Evolutionary conservation across 2,888 invertebrate genomes (phyloP), one percentile per base, ranked within the genome.

Genomic region (Scelioninae gen. 1): DNA sequence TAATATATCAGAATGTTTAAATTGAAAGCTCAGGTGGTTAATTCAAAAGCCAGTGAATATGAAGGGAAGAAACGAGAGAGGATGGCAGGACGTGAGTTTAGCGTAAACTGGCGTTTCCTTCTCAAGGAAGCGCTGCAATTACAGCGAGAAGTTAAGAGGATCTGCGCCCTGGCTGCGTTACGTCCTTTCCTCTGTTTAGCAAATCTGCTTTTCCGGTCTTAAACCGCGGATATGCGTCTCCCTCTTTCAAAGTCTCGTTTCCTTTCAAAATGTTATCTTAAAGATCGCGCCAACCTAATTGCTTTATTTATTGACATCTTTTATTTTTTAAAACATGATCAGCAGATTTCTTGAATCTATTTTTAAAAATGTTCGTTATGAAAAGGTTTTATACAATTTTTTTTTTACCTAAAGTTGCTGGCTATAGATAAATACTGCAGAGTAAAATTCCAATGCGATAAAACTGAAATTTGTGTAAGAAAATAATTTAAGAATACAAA

Each of bases 101-200:
- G 77, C 82, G 86, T 87, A 87, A 87, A 87, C 87, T 87, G 84
- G 86, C 86, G 84, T 88, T 87, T 88, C 87, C 87, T 86, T 86
- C 88, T 88, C 85, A 86, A 87, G 86, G 85, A 86, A 88, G 86
- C 84, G 86, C 80, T 85, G 85, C 85, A 84, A 87, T 87, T 88
- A 85, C 82, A 82, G 82, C 85, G 84, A 87, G 87, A 86, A 84
- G 85, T 85, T 87, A 87, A 87, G 89, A 88, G 89, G 87, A 88
- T 89, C 85, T 84, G 86, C 84, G 85, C 85, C 84, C 85, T 83
- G 86, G 63, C 87, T 86, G 86, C 85, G 78, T 75, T 81, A 79
- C 76, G 78, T 79, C 75, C 75, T 79, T 81, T 82, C 63, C 78
- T 62, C 84, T 68, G 76, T 72, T 71, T 68, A 40, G 55, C 72